Evolutionary conservation across 2,797 vertebrate genomes (phyloP).

Genomic region (Meriones psammophilus): DNA sequence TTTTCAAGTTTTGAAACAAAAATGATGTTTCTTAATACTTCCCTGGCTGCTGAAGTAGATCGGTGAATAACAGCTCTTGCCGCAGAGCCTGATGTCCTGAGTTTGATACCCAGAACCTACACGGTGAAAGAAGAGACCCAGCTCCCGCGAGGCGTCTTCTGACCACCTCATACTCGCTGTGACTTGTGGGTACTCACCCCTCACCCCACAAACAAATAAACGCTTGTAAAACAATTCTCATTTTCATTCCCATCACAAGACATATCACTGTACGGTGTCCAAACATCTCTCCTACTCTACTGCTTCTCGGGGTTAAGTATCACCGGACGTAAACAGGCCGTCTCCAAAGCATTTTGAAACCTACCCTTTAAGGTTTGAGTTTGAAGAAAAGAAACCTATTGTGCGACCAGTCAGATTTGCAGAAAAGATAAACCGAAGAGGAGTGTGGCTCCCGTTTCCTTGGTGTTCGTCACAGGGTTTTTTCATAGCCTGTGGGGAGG

Average conservation of each 20-base stretch:
- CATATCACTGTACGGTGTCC: background rate
- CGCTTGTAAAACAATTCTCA: constrained; percentile 2
- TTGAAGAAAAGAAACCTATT: constrained; percentile 56
- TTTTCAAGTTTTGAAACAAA: constrained; percentile 66
- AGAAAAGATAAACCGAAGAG: constrained; percentile 28
- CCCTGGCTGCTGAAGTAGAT: background rate
- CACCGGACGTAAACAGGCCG: constrained; percentile 44
- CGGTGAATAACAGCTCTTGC: background rate
- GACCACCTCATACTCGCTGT: background rate
- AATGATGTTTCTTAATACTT: constrained; percentile 50
- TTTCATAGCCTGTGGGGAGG: constrained; percentile 15
- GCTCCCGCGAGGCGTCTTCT: background rate
- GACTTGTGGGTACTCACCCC: too few relatives aligned
- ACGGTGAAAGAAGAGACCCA: background rate
- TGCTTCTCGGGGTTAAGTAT: constrained; percentile 26
- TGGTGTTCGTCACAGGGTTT: background rate
- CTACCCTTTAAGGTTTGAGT: constrained; percentile 48
- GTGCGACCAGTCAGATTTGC: constrained; percentile 9
- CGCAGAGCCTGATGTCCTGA: background rate
- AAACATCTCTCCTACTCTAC: background rate
- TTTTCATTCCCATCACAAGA: constrained; percentile 63
- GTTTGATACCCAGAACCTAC: background rate
- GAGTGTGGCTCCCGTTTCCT: background rate
- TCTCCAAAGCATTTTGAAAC: constrained; percentile 65
- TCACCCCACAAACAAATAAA: background rate